Evolutionary conservation across 30 jellyfish, hydroid and myxozoan species (phyloP).

Genomic region (Catostylus mosaicus): DNA sequence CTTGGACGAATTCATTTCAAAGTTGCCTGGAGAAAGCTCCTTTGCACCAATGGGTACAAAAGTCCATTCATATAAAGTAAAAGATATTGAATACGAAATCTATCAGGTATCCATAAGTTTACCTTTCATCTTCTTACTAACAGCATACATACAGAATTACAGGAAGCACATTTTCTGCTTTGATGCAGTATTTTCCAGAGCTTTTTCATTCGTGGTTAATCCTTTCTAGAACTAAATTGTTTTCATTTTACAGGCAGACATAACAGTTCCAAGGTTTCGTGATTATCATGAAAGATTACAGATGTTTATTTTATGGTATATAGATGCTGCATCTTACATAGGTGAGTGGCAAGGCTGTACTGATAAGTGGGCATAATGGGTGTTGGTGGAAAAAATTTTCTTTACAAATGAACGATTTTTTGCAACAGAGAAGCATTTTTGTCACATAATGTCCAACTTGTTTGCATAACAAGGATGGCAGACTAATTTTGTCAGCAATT

Average conservation of each 20-base stretch:
- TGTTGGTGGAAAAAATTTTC: no score
- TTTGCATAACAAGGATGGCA: no score
- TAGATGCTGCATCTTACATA: slow-evolving; percentile 96
- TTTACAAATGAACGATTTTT: no score
- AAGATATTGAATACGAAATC: slow-evolving; percentile 80
- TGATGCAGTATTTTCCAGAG: neutral
- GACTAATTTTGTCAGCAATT: no score
- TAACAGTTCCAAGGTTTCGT: slow-evolving; percentile 70
- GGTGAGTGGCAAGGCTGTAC: no score
- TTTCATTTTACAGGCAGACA: slow-evolving; percentile 62
- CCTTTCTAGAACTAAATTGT: no score
- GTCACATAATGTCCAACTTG: no score
- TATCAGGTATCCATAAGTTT: slow-evolving; percentile 93
- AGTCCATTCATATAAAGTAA: slow-evolving; percentile 71
- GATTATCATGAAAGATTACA: slow-evolving; percentile 90
- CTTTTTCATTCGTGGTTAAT: no score
- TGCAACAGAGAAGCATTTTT: no score
- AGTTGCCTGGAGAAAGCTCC: slow-evolving; percentile 80
- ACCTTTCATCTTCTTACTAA: no score
- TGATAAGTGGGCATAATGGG: no score
- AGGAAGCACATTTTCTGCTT: neutral
- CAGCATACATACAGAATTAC: neutral
- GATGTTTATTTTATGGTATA: slow-evolving; percentile 87
- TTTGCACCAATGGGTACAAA: slow-evolving; percentile 92
- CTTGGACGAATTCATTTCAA: slow-evolving; percentile 83